Evolutionary conservation across 2,797 vertebrate genomes (phyloP), one percentile per base, ranked within the genome.

Genomic region (Setipinna tenuifilis): DNA sequence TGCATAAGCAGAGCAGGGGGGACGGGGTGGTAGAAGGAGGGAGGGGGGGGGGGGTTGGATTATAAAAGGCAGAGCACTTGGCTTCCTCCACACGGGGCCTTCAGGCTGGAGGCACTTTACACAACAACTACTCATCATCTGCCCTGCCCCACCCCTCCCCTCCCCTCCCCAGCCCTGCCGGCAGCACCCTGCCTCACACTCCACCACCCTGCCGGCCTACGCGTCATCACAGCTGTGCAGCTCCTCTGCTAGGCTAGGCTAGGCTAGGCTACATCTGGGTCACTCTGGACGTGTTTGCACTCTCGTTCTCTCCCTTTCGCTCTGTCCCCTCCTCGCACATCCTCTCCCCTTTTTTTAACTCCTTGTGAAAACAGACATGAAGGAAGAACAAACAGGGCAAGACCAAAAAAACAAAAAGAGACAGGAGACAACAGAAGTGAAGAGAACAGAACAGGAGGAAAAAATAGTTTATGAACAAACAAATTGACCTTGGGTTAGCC

Each of bases 211-310:
- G 2, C 50, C 16, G 16, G 65, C 65, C 28, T 16, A 31, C 19
- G 31, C 71, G 71, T 78, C 71, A 78, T 78, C 71, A 78, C 71
- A 78, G 71, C 71, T 78, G 71, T 78, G 71, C 1, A 14, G 16
- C 11, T 16, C 4, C 25, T 71, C 11, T 1, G 21, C 21, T 25
- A 62, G 62, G 62, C 62, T 25, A 65, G 61, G n/a, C 61, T n/a
- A 65, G 61, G 61, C 62, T 41, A 11, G 12, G 2, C 65, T 71
- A 78, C 17, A 78, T 78, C 71, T 78, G 71, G 71, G 71, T 78
- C 31, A 78, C 35, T 17, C 17, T 78, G 31, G 41, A 21, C 71
- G 7, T 44, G 71, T 21, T 41, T 44, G 6, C 71, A 6, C 31
- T 41, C 17, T 10, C 35, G 9, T 21, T 62, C n/a, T n/a, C 61